Base-by-base conservation (phyloP, 2,113 vertebrate genomes). In the Tragulus kanchil region DNA sequence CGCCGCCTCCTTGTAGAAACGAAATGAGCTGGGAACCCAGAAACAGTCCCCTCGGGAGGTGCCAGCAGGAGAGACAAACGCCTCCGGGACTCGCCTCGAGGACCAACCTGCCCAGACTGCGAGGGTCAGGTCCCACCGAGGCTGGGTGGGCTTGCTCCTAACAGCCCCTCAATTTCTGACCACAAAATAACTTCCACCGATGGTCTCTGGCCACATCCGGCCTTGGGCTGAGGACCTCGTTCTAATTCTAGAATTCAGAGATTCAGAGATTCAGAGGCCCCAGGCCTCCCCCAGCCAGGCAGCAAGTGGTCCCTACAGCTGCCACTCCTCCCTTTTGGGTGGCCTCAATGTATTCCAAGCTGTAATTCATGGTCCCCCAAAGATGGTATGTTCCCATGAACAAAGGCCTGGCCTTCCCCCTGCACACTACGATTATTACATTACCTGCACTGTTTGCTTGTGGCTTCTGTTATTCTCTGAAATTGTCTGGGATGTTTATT, bases 181-280 rank as follows among this genome's bases (percentile, higher is more conserved):
- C 52, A 17, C 13, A 6, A 50, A 56, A 26, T 52, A 0, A 56
- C 19, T 28, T 52, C 62, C 0, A 0, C 4, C 13, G 10, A n/a
- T 0, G 0, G 61, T 19, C 48, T 9, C 7, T 5, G 50, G 31
- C 14, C 31, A 58, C 52, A 26, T 11, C 25, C 26, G 56, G 54
- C 65, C 25, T 12, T 21, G 11, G 36, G 26, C 17, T 3, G 8
- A 26, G 54, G 86, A 26, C 64, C 54, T 31, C 2, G 17, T 23
- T 48, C 54, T 75, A 5, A 73, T 59, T 26, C 19, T 12, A 15
- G 31, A 52, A 17, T 59, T 8, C 45, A 7, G 45, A 8, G 88
- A 17, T 59, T 8, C 45, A 7, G 45, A 8, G 88, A 45, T 19
- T 36, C 31, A 19, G 0, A 2, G 23, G 10, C 73, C 1, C 58